Base-by-base conservation (phyloP, 1,140 invertebrate species). In the Zaprionus nigranus region DNA sequence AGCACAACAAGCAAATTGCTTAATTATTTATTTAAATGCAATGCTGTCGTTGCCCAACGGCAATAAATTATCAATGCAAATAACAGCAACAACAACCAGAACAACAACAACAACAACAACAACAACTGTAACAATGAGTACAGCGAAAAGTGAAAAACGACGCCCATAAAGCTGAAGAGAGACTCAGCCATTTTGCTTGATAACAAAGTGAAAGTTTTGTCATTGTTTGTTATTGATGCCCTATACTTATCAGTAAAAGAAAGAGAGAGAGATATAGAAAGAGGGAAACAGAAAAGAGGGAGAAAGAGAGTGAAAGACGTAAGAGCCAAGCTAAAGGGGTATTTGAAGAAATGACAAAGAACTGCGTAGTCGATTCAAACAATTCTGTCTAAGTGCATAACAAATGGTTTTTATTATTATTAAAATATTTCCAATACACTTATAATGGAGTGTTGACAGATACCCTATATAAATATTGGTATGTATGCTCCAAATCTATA, bases 21-120 rank as follows among this genome's bases (percentile, higher is more conserved):
- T 78, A 81, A 78, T 81, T 81, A 81, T 81, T 81, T 81, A 81
- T 81, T 81, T 81, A 78, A 78, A 78, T 80, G 75, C 65, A 73
- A 76, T 60, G 60, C 30, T 57, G 62, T 63, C 60, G 61, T 74
- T 68, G 67, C 63, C 66, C 26, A 51, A 34, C 5, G 49, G 65
- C 71, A 43, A 81, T 81, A 78, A 81, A 81, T 81, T 81, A 74
- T 75, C 65, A 74, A 80, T 74, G 57, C 26, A 69, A 77, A 77
- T 54, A 68, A 66, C 17, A 58, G 24, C 46, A 51, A 22, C 20
- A 51, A 51, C 3, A 24, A 51, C 20, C 5, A 51, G 2, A 49
- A 20, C 46, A 20, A 20, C 2, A 40, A 15, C 0, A n/a, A n/a
- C n/a, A n/a, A n/a, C n/a, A n/a, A n/a, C n/a, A 40, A 40, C 38